Conservation (phyloP, 2,888 invertebrate genomes). For the Nephrotoma flavescens region DNA sequence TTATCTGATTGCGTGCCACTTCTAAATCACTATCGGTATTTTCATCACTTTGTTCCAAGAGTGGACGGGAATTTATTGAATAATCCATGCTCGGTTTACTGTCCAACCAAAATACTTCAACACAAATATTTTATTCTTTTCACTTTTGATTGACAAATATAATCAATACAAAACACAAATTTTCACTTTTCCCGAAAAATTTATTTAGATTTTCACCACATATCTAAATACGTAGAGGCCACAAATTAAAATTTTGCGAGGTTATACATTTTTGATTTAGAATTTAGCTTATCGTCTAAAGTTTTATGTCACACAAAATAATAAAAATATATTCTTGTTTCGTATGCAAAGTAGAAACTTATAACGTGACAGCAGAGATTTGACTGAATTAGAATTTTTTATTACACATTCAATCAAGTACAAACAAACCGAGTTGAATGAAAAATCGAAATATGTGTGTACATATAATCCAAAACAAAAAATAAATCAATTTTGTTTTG, state of each 20-base stretch:
- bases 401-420: too few species aligned
- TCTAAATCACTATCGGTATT: constrained; percentile 27
- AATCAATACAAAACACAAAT: not conserved
- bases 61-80: constrained; percentile 34
- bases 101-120: not conserved
- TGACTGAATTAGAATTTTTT: not conserved
- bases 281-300: not conserved
- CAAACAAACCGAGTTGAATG: too few species aligned
- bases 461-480: not conserved
- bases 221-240: not conserved
- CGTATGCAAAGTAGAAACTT: not conserved
- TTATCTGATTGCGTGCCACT: not conserved
- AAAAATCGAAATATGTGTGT: too few species aligned
- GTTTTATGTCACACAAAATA: not conserved
- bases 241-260: not conserved
- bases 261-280: not conserved
- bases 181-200: not conserved
- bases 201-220: not conserved
- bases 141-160: not conserved
- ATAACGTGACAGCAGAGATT: not conserved
- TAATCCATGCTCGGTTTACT: constrained; percentile 5
- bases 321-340: not conserved
- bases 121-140: not conserved
- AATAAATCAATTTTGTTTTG: not conserved
- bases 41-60: constrained; percentile 27